Base-by-base conservation (phyloP, 1,140 invertebrate genomes). In the Drosophila pectinifera region DNA sequence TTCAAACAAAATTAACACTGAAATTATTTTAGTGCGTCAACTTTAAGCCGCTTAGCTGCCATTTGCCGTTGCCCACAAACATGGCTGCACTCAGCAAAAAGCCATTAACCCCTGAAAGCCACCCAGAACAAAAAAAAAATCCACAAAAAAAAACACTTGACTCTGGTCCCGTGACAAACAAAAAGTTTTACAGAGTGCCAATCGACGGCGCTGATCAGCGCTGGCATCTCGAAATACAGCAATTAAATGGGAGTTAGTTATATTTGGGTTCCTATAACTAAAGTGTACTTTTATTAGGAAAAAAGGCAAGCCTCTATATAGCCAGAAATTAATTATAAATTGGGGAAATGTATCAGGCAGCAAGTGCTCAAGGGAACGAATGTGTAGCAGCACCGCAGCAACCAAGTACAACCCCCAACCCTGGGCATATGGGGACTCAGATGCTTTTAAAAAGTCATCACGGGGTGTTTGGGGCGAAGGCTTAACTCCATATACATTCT, bases 1-100 rank as follows among this genome's bases (percentile, higher is more conserved):
- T 75, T 56, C 10, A 78, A 86, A 79, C 76, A 88, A 76, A 86
- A 86, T 88, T 76, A 88, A 86, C 83, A 86, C 75, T 70, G 83
- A 86, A 86, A 79, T 83, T 88, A 88, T 86, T 86, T 86, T 79
- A 86, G 75, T 65, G 75, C 18, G 59, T 36, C 70, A 75, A 79
- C 75, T 88, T 68, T 86, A 86, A 88, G 83, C 83, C 65, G 83
- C 79, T 88, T 86, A 86, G 56, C 58, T 46, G 64, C 20, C 49
- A 73, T 75, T 82, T 82, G 58, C 46, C 56, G 24, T 38, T 62
- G 49, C 10, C 59, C 59, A 28, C 54, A 62, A 74, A 77, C 64
- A 61, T 69, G 56, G 46, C 39, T 77, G 64, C 64, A 70, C 67
- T 69, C 65, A 39, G 51, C 34, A 45, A 70, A 63, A 70, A 70